Conservation (phyloP, 2,888 invertebrate genomes). For the Xylophagus ater region DNA sequence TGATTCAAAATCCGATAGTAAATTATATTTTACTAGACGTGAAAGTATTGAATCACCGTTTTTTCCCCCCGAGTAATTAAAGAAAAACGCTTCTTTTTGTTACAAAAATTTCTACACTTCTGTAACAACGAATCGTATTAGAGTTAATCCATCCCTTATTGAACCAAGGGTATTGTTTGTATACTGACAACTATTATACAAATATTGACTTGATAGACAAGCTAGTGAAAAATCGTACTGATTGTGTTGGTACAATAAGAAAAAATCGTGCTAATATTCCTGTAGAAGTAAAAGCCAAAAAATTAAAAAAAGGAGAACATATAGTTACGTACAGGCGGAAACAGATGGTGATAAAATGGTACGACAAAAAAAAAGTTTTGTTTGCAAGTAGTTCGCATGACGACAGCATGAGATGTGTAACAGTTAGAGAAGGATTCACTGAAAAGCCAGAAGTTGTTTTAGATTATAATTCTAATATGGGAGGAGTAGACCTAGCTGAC, state of each 20-base stretch:
- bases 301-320: background rate
- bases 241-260: no score
- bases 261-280: no score
- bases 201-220: no score
- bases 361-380: background rate
- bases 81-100: background rate
- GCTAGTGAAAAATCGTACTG: no score
- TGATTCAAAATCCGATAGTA: no score
- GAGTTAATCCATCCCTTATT: constrained; percentile 1
- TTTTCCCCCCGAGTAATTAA: background rate
- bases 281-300: constrained; percentile 2
- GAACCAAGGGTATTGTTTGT: constrained; percentile 6
- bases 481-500: constrained; percentile 21
- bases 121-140: no score
- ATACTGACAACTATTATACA: no score
- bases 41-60: constrained; percentile 2
- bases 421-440: no score
- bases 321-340: background rate
- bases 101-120: constrained; percentile 3
- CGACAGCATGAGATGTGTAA: no score
- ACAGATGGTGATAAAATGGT: background rate
- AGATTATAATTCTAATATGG: constrained; percentile 21
- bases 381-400: background rate
- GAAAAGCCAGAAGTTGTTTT: constrained; percentile 17
- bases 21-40: no score